These are phyloP conservation scores for Andricus curvator DNA, from an alignment of 2,888 invertebrate species.

Conservation along the genomic window DNA sequence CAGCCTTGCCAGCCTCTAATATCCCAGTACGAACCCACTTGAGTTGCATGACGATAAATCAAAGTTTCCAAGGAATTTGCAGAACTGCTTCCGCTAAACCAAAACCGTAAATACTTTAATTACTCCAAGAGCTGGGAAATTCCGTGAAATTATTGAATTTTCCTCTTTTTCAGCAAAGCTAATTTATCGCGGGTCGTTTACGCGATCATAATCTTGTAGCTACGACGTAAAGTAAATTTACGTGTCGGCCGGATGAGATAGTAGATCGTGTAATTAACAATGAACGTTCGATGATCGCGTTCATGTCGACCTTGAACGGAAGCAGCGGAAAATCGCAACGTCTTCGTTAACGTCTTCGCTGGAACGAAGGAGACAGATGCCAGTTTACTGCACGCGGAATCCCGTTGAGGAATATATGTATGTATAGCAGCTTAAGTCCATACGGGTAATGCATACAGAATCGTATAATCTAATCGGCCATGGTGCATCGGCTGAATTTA, in stretches of 20 bases:
- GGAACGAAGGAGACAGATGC: conserved; percentile 26
- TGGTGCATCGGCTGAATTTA: conserved; percentile 64
- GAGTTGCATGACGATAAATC: background rate
- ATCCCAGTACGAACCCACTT: too few relatives aligned
- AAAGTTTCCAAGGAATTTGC: background rate
- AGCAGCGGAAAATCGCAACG: conserved; percentile 45
- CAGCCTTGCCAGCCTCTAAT: too few relatives aligned
- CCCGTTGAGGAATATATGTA: conserved; percentile 46
- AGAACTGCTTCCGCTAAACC: background rate
- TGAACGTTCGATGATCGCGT: conserved; percentile 41
- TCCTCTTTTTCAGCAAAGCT: background rate
- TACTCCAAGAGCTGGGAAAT: background rate
- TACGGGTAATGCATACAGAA: conserved; percentile 69
- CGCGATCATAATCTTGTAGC: conserved; percentile 42
- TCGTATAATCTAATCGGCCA: conserved; percentile 69
- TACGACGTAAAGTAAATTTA: conserved; percentile 49
- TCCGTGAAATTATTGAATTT: background rate
- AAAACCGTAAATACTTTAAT: background rate
- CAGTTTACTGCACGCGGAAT: conserved; percentile 44
- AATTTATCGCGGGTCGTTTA: conserved; percentile 31
- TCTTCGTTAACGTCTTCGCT: conserved; percentile 47
- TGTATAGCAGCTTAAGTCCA: conserved; percentile 37
- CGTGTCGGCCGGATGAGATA: conserved; percentile 45
- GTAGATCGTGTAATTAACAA: conserved; percentile 53
- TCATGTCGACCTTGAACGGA: conserved; percentile 24